phyloP scores from a whole-genome alignment of 2,888 invertebrate genomes.

The Metacarcinus magister region DNA sequence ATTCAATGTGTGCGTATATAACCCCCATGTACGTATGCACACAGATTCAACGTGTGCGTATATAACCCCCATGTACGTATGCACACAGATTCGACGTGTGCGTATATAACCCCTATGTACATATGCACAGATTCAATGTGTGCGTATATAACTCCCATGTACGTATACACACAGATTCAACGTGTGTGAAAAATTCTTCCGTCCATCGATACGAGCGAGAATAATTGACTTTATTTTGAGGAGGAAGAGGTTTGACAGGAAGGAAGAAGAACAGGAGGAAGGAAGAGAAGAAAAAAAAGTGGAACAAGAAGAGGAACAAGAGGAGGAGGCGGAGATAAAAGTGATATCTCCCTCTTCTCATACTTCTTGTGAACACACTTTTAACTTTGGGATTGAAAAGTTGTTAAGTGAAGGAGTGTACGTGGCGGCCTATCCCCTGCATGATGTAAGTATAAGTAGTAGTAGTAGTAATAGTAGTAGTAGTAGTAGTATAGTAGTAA shows the following conservation, averaged over 20 bases:
- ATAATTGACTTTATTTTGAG: slow-evolving; percentile 97
- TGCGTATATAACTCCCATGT: too few relatives aligned
- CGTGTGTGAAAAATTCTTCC: slow-evolving; percentile 92
- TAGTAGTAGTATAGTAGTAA: too few relatives aligned
- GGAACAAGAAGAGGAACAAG: background rate
- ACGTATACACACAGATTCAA: slow-evolving; percentile 92
- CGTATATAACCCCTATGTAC: background rate
- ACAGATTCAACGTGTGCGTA: too few relatives aligned
- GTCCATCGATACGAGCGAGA: slow-evolving; percentile 92
- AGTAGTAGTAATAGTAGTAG: too few relatives aligned
- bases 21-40: too few relatives aligned
- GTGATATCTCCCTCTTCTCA: slow-evolving; percentile 86
- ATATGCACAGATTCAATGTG: slow-evolving; percentile 36
- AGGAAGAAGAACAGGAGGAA: slow-evolving; percentile 86
- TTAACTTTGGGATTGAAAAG: slow-evolving; percentile 91
- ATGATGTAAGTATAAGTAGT: slow-evolving; percentile 94
- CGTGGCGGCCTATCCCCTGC: slow-evolving; percentile 93
- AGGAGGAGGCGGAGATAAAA: background rate
- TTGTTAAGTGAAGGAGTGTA: slow-evolving; percentile 90
- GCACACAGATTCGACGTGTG: background rate
- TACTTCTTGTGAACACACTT: too few relatives aligned
- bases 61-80: background rate
- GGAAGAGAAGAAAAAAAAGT: too few relatives aligned
- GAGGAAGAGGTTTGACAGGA: slow-evolving; percentile 90
- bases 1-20: background rate